phyloP scores from a whole-genome alignment of 2,113 vertebrate species.

The Gavialis gangeticus region DNA sequence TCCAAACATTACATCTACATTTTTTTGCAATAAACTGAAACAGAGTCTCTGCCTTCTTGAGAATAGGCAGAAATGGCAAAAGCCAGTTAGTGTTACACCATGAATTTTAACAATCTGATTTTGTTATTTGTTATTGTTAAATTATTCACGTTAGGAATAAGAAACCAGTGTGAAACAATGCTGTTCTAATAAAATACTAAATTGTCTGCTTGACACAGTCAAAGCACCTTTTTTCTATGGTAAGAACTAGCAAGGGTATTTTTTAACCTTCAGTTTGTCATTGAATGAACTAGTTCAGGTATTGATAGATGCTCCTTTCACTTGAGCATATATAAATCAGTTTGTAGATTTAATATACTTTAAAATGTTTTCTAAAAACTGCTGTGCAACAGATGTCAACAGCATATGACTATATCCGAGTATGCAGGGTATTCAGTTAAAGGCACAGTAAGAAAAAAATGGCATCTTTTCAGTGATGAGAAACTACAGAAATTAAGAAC shows the following conservation, averaged over 20 bases:
- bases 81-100: background rate
- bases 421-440: background rate
- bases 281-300: slow-evolving; percentile 8
- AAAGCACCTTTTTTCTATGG: background rate
- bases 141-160: background rate
- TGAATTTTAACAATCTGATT: background rate
- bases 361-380: background rate
- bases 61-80: background rate
- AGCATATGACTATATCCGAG: background rate
- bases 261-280: slow-evolving; percentile 1
- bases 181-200: background rate
- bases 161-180: background rate
- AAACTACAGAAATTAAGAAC: background rate
- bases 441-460: background rate
- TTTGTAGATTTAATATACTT: slow-evolving; percentile 11
- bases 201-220: background rate
- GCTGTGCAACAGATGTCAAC: background rate
- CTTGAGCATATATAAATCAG: slow-evolving; percentile 11
- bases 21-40: background rate
- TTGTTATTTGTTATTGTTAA: background rate
- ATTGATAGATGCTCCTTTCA: slow-evolving; percentile 44
- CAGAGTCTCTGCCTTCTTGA: background rate
- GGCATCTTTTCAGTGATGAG: background rate
- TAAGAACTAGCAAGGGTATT: background rate
- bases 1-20: background rate